Evolutionary conservation across 2,797 vertebrate species (phyloP), one percentile per base, ranked within the genome.

Genomic region (Artibeus lituratus): DNA sequence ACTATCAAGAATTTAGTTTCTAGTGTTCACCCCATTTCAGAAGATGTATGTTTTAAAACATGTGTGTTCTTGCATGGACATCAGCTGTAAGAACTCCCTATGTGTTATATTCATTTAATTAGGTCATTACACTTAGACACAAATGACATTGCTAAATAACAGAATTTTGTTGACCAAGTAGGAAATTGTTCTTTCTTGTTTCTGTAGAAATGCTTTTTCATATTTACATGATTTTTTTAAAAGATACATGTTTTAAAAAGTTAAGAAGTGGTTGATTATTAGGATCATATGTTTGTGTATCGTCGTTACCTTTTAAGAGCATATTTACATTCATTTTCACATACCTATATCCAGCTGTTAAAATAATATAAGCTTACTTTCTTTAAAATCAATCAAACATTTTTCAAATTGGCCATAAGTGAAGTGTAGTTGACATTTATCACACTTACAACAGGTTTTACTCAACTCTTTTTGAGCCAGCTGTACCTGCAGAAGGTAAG

Each of bases 81-180:
- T 90, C 78, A 88, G 7, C 82, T 86, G 4, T 65, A 65, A 87
- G 49, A 10, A 86, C 22, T 83, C 80, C 2, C 65, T 78, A 26
- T 74, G 42, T 49, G 37, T 90, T 90, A 74, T 77, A 59, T 82
- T 87, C 7, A 70, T 90, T 95, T 91, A 90, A 81, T 85, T 95
- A 94, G 70, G 14, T 21, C 78, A 8, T 78, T 53, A 69, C 15
- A 94, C 42, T 49, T 94, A 93, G 67, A 81, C 10, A 73, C 26
- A 93, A 96, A 49, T 80, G 5, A 86, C 94, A 87, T 93, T 74
- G 24, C n/a, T 92, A 93, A 85, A 65, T 90, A 90, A 69, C 19
- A 83, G 37, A 92, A 96, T 65, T 94, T 16, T 91, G 47, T 89
- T 92, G 11, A 42, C 37, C 55, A 35, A 70, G 10, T 92, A 88